Conservation (phyloP, 2,888 invertebrate genomes). For the Hirtodrosophila alboralis region DNA sequence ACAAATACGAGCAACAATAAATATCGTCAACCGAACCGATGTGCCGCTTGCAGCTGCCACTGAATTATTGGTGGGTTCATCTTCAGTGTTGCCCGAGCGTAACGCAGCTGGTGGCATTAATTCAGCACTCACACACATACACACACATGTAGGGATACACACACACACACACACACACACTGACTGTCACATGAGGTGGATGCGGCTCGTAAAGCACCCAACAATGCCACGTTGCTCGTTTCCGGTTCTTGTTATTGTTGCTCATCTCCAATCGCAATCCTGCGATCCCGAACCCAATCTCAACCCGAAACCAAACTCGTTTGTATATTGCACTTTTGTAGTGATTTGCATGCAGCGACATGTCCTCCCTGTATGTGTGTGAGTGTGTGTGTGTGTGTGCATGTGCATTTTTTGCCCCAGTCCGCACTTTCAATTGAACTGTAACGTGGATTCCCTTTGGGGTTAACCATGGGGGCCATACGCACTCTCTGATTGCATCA, state of each 20-base stretch:
- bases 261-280: slow-evolving; percentile 41
- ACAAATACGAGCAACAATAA: slow-evolving; percentile 72
- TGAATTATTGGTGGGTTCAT: slow-evolving; percentile 78
- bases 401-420: slow-evolving; percentile 16
- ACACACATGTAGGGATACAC: too few species aligned
- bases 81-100: slow-evolving; percentile 35
- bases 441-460: slow-evolving; percentile 61
- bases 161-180: slow-evolving; percentile 8
- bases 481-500: slow-evolving; percentile 78
- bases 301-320: slow-evolving; percentile 26
- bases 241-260: slow-evolving; percentile 24
- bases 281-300: too few species aligned
- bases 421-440: slow-evolving; percentile 69
- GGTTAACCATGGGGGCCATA: slow-evolving; percentile 43
- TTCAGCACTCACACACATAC: slow-evolving; percentile 41
- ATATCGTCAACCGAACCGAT: slow-evolving; percentile 42
- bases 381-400: background rate
- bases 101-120: slow-evolving; percentile 71
- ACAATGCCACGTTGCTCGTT: slow-evolving; percentile 46
- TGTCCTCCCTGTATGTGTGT: slow-evolving; percentile 44
- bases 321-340: slow-evolving; percentile 57
- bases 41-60: slow-evolving; percentile 65
- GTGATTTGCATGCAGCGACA: slow-evolving; percentile 72
- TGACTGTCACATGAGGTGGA: slow-evolving; percentile 20
- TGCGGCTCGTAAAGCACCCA: slow-evolving; percentile 69